Evolutionary conservation across 1,140 invertebrate genomes (phyloP).

Genomic region (Muscidifurax raptorellus): DNA sequence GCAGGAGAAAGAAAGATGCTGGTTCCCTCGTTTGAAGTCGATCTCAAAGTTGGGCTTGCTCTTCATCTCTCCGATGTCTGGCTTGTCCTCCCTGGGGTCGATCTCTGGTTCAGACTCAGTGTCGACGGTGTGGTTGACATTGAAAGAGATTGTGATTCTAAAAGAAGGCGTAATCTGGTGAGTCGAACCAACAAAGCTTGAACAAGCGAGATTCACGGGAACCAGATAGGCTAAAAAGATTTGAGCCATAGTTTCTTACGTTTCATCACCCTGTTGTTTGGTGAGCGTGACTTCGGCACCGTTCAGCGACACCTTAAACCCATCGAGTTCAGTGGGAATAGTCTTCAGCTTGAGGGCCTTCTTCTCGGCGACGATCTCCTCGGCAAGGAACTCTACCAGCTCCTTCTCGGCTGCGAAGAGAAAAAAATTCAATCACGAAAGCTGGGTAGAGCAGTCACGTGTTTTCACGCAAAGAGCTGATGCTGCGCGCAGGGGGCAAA

Average conservation of each 20-base stretch:
- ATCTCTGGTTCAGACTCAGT: conserved; percentile 82
- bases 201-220: background rate
- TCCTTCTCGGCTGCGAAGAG: conserved; percentile 85
- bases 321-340: conserved; percentile 85
- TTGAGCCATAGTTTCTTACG: conserved; percentile 75
- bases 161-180: conserved; percentile 52
- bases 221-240: background rate
- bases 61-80: conserved; percentile 87
- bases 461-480: background rate
- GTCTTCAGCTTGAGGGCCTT: conserved; percentile 86
- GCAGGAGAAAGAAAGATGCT: conserved; percentile 88
- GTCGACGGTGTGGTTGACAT: conserved; percentile 94
- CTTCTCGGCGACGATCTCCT: conserved; percentile 92
- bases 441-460: background rate
- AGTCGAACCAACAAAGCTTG: conserved; percentile 13
- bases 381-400: conserved; percentile 88
- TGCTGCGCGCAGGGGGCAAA: too few relatives aligned
- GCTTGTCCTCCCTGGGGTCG: conserved; percentile 80
- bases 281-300: conserved; percentile 87
- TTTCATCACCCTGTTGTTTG: conserved; percentile 82
- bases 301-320: conserved; percentile 85
- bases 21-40: conserved; percentile 84
- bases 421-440: background rate
- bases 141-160: conserved; percentile 87
- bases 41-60: conserved; percentile 92